Percentiles rank a stretch among this genome's conserved stretches.
These are phyloP conservation scores for Bradypodion pumilum DNA, from an alignment of 2,797 vertebrate species.

Conservation along the genomic window DNA sequence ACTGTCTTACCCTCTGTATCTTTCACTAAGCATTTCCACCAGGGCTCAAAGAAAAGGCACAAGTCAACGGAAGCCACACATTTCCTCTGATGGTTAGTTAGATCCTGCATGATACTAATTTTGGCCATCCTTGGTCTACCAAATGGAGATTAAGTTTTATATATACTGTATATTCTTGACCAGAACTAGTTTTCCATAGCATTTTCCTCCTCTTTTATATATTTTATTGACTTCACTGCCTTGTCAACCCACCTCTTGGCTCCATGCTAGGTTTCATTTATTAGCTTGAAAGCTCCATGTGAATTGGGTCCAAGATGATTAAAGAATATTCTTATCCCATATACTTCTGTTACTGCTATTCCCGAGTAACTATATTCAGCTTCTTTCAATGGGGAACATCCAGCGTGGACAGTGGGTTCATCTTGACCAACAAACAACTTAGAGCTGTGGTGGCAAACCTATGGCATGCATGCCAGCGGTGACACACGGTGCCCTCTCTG, in stretches of 20 bases:
- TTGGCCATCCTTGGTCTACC: neutral
- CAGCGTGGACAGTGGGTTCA: neutral
- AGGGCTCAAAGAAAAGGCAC: neutral
- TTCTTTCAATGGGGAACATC: neutral
- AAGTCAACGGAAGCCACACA: neutral
- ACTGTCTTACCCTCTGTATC: too few species aligned
- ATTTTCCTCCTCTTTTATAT: neutral
- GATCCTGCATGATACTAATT: neutral
- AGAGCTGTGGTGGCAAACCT: too few species aligned
- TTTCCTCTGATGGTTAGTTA: slow-evolving; percentile 8
- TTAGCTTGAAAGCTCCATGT: neutral
- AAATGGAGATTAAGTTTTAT: slow-evolving; percentile 2
- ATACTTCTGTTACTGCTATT: neutral
- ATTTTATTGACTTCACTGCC: neutral
- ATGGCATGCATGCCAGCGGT: too few species aligned
- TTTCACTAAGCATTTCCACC: neutral
- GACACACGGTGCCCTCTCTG: too few species aligned
- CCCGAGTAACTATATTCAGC: neutral
- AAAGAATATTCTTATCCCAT: neutral
- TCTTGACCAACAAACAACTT: neutral
- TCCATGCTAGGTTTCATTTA: neutral
- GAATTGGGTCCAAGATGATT: neutral
- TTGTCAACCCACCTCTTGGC: neutral
- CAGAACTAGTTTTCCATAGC: neutral
- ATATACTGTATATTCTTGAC: neutral